A percentile compares a stretch with the other conserved stretches of the same genome.
Conservation (phyloP, 2,797 vertebrate species). For the Mormyrops boulengeri region DNA sequence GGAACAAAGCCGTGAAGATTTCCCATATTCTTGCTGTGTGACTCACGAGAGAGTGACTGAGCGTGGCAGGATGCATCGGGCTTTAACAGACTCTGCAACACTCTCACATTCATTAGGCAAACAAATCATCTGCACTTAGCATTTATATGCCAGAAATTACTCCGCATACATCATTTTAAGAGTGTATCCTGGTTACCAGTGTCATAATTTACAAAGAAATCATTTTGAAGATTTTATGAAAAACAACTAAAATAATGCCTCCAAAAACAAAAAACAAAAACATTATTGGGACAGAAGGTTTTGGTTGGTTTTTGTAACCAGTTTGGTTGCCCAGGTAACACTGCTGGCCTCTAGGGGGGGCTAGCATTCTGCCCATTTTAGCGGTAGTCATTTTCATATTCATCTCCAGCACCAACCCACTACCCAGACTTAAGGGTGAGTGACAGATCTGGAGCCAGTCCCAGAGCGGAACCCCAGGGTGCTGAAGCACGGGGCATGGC, state of each 20-base stretch:
- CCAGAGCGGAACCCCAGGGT: neutral
- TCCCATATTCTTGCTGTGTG: neutral
- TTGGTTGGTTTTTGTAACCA: neutral
- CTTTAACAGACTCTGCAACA: neutral
- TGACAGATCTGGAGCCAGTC: neutral
- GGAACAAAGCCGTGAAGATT: neutral
- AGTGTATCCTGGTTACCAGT: neutral
- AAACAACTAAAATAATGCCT: neutral
- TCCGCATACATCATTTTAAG: neutral
- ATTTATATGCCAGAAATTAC: neutral
- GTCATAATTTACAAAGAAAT: neutral
- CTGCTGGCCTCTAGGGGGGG: neutral
- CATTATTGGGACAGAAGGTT: neutral
- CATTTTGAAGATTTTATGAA: neutral
- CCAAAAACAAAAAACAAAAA: neutral
- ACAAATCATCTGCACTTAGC: neutral
- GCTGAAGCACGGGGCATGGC: neutral
- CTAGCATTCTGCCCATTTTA: neutral
- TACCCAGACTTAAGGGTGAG: neutral
- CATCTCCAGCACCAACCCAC: neutral
- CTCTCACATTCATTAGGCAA: neutral
- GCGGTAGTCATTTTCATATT: neutral
- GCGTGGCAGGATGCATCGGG: neutral
- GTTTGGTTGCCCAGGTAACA: neutral
- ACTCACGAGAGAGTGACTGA: neutral